These are phyloP conservation scores for Dasyprocta punctata DNA, from an alignment of 2,113 vertebrate genomes.

Conservation along the genomic window DNA sequence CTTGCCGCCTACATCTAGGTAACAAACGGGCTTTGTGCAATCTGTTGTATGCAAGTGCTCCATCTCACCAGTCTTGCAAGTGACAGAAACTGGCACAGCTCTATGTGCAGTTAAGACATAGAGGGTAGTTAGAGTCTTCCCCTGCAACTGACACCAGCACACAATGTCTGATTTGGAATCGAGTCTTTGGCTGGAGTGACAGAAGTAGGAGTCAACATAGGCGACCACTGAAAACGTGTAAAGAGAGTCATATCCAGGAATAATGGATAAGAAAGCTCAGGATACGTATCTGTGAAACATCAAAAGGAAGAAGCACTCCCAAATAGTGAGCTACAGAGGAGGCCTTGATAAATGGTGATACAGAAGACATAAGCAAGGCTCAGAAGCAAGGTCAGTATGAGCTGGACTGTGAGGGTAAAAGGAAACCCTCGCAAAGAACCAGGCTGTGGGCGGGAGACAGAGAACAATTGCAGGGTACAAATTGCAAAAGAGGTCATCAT, in stretches of 20 bases:
- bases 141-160: neutral
- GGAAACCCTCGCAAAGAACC: neutral
- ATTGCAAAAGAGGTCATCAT: neutral
- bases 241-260: neutral
- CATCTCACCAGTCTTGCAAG: neutral
- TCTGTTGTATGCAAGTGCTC: neutral
- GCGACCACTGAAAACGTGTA: neutral
- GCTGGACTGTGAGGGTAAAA: neutral
- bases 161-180: neutral
- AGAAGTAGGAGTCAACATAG: neutral
- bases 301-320: neutral
- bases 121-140: neutral
- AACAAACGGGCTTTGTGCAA: neutral
- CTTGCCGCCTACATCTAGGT: neutral
- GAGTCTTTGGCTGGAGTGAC: neutral
- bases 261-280: neutral
- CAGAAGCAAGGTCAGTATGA: neutral
- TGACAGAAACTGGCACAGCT: neutral
- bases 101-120: neutral
- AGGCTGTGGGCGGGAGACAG: neutral
- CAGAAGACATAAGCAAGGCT: neutral
- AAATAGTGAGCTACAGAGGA: neutral
- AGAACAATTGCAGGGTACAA: neutral
- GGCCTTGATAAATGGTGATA: neutral
- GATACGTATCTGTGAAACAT: neutral